phyloP scores from a whole-genome alignment of 2,797 vertebrate species.

The Gobionotothen gibberifrons region DNA sequence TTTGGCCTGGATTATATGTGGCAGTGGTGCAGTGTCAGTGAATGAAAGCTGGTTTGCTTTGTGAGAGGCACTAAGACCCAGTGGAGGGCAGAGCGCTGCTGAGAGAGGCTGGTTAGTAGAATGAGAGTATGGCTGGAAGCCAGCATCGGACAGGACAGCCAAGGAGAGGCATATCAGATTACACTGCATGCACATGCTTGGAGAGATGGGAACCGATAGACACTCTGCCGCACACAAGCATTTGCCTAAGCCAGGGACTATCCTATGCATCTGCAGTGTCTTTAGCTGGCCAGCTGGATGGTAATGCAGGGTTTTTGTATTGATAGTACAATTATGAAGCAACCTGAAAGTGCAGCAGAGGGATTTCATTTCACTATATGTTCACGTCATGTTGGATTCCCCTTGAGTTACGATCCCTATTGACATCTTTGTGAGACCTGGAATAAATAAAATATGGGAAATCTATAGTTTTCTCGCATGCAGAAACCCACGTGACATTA shows the following conservation, averaged over 20 bases:
- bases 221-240: slow-evolving; percentile 57
- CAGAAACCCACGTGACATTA: slow-evolving; percentile 26
- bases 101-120: slow-evolving; percentile 71
- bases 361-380: slow-evolving; percentile 22
- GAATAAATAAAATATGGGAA: slow-evolving; percentile 40
- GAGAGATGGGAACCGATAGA: slow-evolving; percentile 77
- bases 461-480: slow-evolving; percentile 39
- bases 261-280: slow-evolving; percentile 56
- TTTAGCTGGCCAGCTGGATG: slow-evolving; percentile 24
- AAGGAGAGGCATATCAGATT: slow-evolving; percentile 84
- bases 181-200: slow-evolving; percentile 85
- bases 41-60: slow-evolving; percentile 1
- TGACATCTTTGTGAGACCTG: slow-evolving; percentile 26
- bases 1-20: slow-evolving; percentile 7
- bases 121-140: slow-evolving; percentile 77
- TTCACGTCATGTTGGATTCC: slow-evolving; percentile 31
- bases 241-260: slow-evolving; percentile 40
- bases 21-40: slow-evolving; percentile 30
- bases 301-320: slow-evolving; percentile 36
- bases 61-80: slow-evolving; percentile 75
- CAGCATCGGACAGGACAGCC: slow-evolving; percentile 79
- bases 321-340: slow-evolving; percentile 3
- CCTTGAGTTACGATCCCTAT: slow-evolving; percentile 33
- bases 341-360: slow-evolving; percentile 24
- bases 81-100: slow-evolving; percentile 44